Evolutionary conservation across 2,113 vertebrate species (phyloP).

Genomic region (Oenanthe melanoleuca): DNA sequence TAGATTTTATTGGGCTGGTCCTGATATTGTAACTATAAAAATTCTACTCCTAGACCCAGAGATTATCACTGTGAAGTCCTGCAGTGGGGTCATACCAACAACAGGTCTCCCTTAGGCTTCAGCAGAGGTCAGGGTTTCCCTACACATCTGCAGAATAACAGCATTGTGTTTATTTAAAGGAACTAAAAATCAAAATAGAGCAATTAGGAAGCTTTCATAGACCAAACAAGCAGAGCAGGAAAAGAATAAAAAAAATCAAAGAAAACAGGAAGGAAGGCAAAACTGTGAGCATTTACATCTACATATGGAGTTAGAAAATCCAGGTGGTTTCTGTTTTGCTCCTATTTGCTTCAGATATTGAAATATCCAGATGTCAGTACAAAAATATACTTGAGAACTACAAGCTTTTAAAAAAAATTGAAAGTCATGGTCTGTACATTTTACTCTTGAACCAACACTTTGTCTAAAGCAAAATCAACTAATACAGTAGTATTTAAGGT

Average conservation of each 20-base stretch:
- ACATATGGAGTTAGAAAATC: slow-evolving; percentile 17
- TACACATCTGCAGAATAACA: not conserved
- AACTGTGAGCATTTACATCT: slow-evolving; percentile 32
- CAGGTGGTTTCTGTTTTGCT: slow-evolving; percentile 57
- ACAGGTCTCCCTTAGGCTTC: not conserved
- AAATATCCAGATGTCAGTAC: slow-evolving; percentile 43
- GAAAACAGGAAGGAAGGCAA: slow-evolving; percentile 22
- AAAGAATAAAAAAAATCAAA: not conserved
- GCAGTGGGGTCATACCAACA: not conserved
- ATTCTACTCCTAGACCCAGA: not conserved
- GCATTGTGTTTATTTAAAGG: not conserved
- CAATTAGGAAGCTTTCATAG: slow-evolving; percentile 3
- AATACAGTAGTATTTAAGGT: not conserved
- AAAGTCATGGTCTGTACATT: not conserved
- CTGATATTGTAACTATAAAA: not conserved
- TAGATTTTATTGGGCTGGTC: not conserved
- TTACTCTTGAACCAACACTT: not conserved
- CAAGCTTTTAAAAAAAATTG: not conserved
- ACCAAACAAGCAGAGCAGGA: not conserved
- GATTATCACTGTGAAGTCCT: not conserved
- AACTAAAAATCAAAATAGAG: slow-evolving; percentile 20
- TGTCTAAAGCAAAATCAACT: not conserved
- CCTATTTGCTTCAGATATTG: slow-evolving; percentile 41
- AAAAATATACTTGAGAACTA: slow-evolving; percentile 1
- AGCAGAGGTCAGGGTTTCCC: slow-evolving; percentile 27